phyloP scores from a whole-genome alignment of 2,888 invertebrate genomes.

The Drosophila siamana region DNA sequence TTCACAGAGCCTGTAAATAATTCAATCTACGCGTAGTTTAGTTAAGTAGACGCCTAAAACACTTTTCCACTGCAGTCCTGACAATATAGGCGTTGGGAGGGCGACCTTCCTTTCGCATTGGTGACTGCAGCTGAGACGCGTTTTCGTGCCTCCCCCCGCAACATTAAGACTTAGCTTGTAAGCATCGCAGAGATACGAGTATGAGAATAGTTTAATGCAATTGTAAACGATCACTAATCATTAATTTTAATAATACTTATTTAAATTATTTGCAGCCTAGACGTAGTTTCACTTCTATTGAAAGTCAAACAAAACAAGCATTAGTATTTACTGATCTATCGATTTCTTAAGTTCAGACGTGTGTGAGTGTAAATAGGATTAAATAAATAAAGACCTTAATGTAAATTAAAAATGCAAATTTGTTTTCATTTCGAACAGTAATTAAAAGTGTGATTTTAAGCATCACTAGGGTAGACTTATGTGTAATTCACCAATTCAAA shows the following conservation, averaged over 20 bases:
- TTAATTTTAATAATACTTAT: constrained; percentile 58
- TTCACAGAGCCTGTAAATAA: constrained; percentile 65
- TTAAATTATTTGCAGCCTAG: constrained; percentile 66
- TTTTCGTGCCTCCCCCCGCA: constrained; percentile 52
- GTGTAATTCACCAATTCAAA: too few relatives aligned
- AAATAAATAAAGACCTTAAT: constrained; percentile 32
- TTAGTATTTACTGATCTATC: constrained; percentile 41
- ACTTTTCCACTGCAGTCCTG: constrained; percentile 72
- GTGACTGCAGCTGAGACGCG: constrained; percentile 71
- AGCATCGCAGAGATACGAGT: constrained; percentile 19
- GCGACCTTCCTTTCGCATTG: neutral
- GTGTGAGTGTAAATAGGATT: constrained; percentile 53
- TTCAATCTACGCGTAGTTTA: constrained; percentile 42
- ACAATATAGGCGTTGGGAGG: too few relatives aligned
- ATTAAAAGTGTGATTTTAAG: neutral
- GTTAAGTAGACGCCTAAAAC: constrained; percentile 54
- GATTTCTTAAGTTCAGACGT: constrained; percentile 34
- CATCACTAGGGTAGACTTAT: too few relatives aligned
- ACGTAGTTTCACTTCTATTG: constrained; percentile 35
- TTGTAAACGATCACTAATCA: constrained; percentile 70
- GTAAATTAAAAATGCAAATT: constrained; percentile 9
- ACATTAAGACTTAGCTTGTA: constrained; percentile 48
- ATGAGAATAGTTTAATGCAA: constrained; percentile 48
- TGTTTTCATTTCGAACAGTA: neutral
- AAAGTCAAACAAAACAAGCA: constrained; percentile 50